A percentile compares a stretch with the other conserved stretches of the same genome.
Evolutionary conservation across 2,888 invertebrate species (phyloP).

Genomic region (Phaonia tiefii): DNA sequence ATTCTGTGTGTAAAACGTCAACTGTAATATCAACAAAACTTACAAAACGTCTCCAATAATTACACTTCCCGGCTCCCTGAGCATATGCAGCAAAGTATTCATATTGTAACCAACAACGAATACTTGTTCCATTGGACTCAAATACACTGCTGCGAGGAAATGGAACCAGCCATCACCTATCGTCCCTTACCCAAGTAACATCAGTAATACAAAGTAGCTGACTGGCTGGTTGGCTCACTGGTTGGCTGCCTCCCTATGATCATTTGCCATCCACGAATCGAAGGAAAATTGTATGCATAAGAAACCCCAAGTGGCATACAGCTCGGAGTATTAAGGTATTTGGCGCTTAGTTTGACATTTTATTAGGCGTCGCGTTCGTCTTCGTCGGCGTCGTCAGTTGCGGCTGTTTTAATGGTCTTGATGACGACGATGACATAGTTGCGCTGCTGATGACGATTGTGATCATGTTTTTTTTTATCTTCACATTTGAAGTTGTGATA

Average conservation of each 20-base stretch:
- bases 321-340: constrained; percentile 68
- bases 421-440: constrained; percentile 29
- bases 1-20: constrained; percentile 63
- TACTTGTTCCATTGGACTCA: background rate
- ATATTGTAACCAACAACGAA: background rate
- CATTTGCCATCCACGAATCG: constrained; percentile 2
- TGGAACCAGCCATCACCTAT: background rate
- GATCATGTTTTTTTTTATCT: constrained; percentile 34
- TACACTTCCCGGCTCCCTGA: constrained; percentile 43
- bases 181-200: background rate
- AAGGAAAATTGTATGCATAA: background rate
- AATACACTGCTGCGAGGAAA: background rate
- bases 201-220: constrained; percentile 28
- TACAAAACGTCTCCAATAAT: constrained; percentile 62
- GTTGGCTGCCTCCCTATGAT: background rate
- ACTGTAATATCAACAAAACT: constrained; percentile 61
- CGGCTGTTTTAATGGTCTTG: constrained; percentile 33
- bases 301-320: too few relatives aligned
- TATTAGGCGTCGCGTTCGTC: constrained; percentile 68
- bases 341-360: constrained; percentile 76
- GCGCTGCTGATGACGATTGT: constrained; percentile 29
- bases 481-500: background rate
- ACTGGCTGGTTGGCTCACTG: too few relatives aligned
- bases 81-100: background rate
- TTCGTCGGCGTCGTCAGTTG: constrained; percentile 51